Base-by-base conservation (phyloP, 2,888 invertebrate genomes). In the Glaucopsyche alexis region DNA sequence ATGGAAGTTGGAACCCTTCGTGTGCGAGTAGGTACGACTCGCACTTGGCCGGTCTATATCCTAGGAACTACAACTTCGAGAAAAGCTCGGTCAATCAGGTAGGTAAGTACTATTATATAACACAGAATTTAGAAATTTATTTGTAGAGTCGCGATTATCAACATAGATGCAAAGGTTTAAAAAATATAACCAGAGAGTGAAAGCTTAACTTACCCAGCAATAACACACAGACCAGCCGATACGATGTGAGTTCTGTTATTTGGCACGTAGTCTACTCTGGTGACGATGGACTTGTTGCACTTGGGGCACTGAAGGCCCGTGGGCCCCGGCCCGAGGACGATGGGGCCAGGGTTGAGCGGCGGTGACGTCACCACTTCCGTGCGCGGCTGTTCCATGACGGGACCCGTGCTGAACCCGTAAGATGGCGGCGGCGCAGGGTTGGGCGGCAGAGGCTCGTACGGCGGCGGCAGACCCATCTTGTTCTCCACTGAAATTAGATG, bases 391-490 rank as follows among this genome's bases (percentile, higher is more conserved):
- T 83, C 78, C 0, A 85, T 81, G 0, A 87, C 87, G 4, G 89
- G 90, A 0, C 90, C 90, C 3, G 91, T 90, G 74, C 87, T 85
- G 76, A 86, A 85, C 0, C 91, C 92, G 80, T 93, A 92, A 0
- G 91, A 88, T 0, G 91, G 92, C 1, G 92, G 92, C 2, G 92
- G 91, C 3, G 85, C 87, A 7, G 89, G 88, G 75, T 87, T 89
- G 0, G 88, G 83, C 11, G 85, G 80, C n/a, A 83, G 79, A 72
- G 86, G 87, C 75, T 91, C 88, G 77, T 93, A 91, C 1, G 92
- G 90, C 5, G 92, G 92, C 0, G 92, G 92, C 2, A 92, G 80
- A 14, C 92, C 92, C 89, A 92, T 91, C 81, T 93, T 93, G 75
- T 92, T 92, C 82, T 93, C 92, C 92, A 93, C 92, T 93, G 86